Conservation (phyloP, 2,888 invertebrate genomes). For the Sinopyrophorus schimmeli region DNA sequence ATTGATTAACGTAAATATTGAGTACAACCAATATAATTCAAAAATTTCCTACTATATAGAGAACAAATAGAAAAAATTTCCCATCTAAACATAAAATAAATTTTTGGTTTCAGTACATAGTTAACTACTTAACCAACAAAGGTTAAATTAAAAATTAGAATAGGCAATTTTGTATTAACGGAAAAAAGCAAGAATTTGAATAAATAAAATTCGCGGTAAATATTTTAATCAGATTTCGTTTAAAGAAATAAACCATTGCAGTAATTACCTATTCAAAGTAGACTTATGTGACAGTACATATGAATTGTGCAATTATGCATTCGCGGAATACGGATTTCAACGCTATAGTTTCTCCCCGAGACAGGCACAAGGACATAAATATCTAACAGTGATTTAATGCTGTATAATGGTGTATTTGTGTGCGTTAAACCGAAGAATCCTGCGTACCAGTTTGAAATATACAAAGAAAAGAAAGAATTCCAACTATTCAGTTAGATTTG, state of each 20-base stretch:
- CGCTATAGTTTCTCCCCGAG: constrained; percentile 44
- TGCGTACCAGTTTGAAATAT: constrained; percentile 23
- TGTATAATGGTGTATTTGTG: constrained; percentile 26
- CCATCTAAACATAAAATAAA: too few relatives aligned
- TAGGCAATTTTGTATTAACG: too few relatives aligned
- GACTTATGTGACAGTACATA: constrained; percentile 47
- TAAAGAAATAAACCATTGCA: constrained; percentile 22
- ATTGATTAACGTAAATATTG: too few relatives aligned
- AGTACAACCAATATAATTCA: too few relatives aligned
- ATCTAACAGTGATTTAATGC: constrained; percentile 44
- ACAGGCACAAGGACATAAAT: constrained; percentile 44
- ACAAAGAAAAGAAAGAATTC: constrained; percentile 18
- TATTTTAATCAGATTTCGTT: constrained; percentile 17
- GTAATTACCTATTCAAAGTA: constrained; percentile 49
- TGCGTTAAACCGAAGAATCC: constrained; percentile 24
- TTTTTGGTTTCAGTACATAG: too few relatives aligned
- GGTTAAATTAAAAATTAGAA: too few relatives aligned
- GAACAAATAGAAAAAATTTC: too few relatives aligned
- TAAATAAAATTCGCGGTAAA: too few relatives aligned
- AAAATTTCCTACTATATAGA: too few relatives aligned
- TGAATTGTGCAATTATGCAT: constrained; percentile 50
- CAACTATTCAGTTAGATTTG: constrained; percentile 20
- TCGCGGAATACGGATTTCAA: constrained; percentile 45
- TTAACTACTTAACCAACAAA: too few relatives aligned
- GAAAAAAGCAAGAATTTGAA: too few relatives aligned